These are phyloP conservation scores for Eurois occulta DNA, from an alignment of 2,888 invertebrate species.

Conservation along the genomic window DNA sequence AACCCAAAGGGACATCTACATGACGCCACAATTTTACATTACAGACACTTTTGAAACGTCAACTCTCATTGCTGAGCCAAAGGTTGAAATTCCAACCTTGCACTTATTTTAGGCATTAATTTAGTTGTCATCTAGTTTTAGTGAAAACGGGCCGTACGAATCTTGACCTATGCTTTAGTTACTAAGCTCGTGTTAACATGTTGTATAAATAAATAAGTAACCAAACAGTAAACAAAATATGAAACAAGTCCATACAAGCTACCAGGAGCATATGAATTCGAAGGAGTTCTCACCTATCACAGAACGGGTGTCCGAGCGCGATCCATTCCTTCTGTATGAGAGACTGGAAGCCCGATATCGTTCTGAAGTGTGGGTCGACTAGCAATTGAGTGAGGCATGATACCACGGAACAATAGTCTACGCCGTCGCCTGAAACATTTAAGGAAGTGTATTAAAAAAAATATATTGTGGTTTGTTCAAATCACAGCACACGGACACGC, in stretches of 20 bases:
- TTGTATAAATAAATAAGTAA: neutral
- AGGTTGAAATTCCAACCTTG: neutral
- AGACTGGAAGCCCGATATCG: conserved; percentile 96
- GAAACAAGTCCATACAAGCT: conserved; percentile 8
- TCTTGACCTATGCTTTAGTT: neutral
- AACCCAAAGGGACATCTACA: neutral
- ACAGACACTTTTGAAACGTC: neutral
- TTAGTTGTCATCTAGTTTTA: neutral
- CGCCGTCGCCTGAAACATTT: conserved; percentile 93
- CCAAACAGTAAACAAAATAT: neutral
- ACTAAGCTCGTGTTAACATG: neutral
- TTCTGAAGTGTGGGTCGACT: conserved; percentile 95
- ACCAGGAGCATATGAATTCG: conserved; percentile 27
- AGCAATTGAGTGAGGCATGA: conserved; percentile 96
- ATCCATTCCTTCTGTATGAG: conserved; percentile 99
- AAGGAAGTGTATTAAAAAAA: neutral
- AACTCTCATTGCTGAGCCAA: neutral
- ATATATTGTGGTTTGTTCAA: neutral
- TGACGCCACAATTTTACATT: neutral
- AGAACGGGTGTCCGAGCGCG: conserved; percentile 97
- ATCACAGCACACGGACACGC: neutral
- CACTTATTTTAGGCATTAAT: neutral
- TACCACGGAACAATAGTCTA: conserved; percentile 96
- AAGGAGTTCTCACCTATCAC: conserved; percentile 85
- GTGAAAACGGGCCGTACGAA: neutral